Percentiles rank a stretch among this genome's conserved stretches.
phyloP scores from a whole-genome alignment of 1,140 invertebrate species.

The Cryptotermes secundus region DNA sequence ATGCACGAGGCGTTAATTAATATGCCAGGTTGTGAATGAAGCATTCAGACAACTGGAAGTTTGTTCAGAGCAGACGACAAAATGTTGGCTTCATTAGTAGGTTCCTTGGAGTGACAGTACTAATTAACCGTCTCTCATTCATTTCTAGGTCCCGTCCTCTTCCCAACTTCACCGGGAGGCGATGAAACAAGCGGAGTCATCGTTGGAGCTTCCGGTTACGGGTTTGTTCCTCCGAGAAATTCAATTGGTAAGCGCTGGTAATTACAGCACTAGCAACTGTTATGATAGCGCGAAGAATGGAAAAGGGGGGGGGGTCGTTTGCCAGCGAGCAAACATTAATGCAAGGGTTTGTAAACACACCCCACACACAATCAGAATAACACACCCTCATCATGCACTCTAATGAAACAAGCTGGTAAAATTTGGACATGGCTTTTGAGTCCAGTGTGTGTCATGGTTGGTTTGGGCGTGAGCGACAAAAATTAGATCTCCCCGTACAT shows the following conservation, averaged over 20 bases:
- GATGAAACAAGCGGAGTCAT: constrained; percentile 68
- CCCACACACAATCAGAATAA: too few relatives aligned
- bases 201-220: constrained; percentile 70
- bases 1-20: background rate
- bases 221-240: constrained; percentile 66
- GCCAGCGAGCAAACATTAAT: background rate
- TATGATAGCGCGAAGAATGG: too few relatives aligned
- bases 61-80: background rate
- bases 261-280: background rate
- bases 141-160: constrained; percentile 65
- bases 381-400: background rate
- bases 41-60: background rate
- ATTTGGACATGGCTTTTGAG: background rate
- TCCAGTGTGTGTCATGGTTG: background rate
- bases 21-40: background rate
- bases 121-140: background rate
- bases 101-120: background rate
- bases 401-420: background rate
- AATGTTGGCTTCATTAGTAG: background rate
- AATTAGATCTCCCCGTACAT: too few relatives aligned
- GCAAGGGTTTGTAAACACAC: background rate
- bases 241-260: constrained; percentile 20
- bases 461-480: background rate
- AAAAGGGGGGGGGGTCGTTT: background rate
- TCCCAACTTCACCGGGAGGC: constrained; percentile 64